Conservation (phyloP, 2,888 invertebrate genomes). For the Cylloceria caligata region DNA sequence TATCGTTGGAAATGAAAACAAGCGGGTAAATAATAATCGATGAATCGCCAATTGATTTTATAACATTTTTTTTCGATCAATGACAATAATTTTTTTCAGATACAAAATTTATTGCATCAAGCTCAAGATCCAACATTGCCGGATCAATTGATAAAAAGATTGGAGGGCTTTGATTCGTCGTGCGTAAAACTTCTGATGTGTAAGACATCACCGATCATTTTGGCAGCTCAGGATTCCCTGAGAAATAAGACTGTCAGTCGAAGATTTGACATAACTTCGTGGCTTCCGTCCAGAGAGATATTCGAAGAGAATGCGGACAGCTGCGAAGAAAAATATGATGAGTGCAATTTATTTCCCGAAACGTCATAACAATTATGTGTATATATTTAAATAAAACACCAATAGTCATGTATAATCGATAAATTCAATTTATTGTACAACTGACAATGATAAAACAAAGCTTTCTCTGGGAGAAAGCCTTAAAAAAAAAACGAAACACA, state of each 20-base stretch:
- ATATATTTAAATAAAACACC: background rate
- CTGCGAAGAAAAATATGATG: slow-evolving; percentile 82
- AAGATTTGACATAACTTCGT: slow-evolving; percentile 79
- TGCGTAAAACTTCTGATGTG: slow-evolving; percentile 91
- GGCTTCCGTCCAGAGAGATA: slow-evolving; percentile 81
- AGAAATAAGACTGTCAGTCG: slow-evolving; percentile 78
- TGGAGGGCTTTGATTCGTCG: slow-evolving; percentile 88
- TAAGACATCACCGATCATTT: slow-evolving; percentile 91
- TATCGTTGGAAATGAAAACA: slow-evolving; percentile 88
- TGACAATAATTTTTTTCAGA: slow-evolving; percentile 70
- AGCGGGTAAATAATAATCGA: slow-evolving; percentile 83
- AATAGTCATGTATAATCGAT: background rate
- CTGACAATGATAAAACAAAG: slow-evolving; percentile 16
- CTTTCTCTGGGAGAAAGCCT: background rate
- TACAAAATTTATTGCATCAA: slow-evolving; percentile 86
- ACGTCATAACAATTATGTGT: background rate
- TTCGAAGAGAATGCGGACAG: slow-evolving; percentile 82
- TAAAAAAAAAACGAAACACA: background rate
- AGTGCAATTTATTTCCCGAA: slow-evolving; percentile 79
- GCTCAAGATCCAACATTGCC: slow-evolving; percentile 88
- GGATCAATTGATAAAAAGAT: slow-evolving; percentile 87
- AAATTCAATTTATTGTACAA: slow-evolving; percentile 35
- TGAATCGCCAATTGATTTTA: background rate
- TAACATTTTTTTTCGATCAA: too few relatives aligned
- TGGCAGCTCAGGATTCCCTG: slow-evolving; percentile 91